A percentile compares a stretch with the other conserved stretches of the same genome.
These are phyloP conservation scores for Lipotes vexillifer DNA, from an alignment of 2,113 vertebrate species.

Conservation along the genomic window DNA sequence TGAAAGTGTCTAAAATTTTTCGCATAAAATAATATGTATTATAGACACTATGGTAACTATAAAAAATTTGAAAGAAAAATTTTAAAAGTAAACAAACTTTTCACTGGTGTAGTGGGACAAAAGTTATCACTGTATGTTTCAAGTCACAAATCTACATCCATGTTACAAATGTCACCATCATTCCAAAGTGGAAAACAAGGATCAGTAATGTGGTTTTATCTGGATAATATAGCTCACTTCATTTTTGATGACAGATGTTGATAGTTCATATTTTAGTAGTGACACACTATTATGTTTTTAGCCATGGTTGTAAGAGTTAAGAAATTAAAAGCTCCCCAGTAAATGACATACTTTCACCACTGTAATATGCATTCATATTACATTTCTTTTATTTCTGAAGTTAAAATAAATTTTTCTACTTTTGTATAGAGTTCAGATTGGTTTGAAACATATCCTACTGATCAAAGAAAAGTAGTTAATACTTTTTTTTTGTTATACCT, in stretches of 20 bases:
- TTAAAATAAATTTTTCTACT: neutral
- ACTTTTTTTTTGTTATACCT: neutral
- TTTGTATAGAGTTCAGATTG: neutral
- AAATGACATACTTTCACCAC: neutral
- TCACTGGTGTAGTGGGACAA: neutral
- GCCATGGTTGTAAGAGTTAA: neutral
- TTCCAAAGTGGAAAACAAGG: neutral
- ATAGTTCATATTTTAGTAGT: neutral
- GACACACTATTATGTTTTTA: neutral
- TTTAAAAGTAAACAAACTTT: neutral
- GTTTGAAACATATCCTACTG: neutral
- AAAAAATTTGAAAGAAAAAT: neutral
- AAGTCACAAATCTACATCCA: neutral
- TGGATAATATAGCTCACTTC: neutral
- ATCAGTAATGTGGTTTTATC: neutral
- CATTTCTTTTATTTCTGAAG: neutral
- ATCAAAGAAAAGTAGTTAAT: neutral
- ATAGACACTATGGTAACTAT: neutral
- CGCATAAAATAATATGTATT: neutral
- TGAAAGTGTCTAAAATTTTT: neutral
- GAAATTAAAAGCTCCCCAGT: neutral
- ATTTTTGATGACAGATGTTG: neutral
- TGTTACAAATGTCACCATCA: neutral
- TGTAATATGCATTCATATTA: neutral
- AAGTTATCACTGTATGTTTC: neutral